Conservation (phyloP, 2,113 vertebrate species). For the Zapornia atra region DNA sequence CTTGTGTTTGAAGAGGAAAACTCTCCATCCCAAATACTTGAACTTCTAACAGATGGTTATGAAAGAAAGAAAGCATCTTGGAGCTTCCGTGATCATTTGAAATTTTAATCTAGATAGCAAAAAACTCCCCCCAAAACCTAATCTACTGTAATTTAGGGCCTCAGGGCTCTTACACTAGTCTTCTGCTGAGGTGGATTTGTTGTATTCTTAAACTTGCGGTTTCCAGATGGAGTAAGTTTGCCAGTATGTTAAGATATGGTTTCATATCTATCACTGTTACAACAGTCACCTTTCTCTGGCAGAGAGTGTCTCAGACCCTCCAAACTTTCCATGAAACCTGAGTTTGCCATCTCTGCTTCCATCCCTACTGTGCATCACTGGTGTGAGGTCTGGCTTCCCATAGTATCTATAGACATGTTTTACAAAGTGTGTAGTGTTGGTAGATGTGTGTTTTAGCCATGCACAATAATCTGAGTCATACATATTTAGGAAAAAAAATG, state of each 20-base stretch:
- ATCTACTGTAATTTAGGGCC: neutral
- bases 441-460: rapidly evolving
- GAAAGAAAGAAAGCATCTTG: neutral
- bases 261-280: neutral
- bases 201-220: neutral
- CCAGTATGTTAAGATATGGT: rapidly evolving
- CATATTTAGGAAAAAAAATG: rapidly evolving
- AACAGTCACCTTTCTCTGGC: neutral
- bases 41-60: neutral
- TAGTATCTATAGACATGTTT: rapidly evolving
- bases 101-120: neutral
- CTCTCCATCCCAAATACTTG: neutral
- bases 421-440: neutral
- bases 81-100: neutral
- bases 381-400: neutral
- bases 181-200: neutral
- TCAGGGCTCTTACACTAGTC: neutral
- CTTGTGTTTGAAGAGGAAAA: neutral
- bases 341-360: neutral
- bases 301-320: neutral
- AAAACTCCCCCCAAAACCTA: neutral
- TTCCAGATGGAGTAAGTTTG: neutral
- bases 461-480: neutral
- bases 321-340: neutral
- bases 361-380: neutral